Conservation (phyloP, 2,113 vertebrate genomes). For the Bujurquina vittata region DNA sequence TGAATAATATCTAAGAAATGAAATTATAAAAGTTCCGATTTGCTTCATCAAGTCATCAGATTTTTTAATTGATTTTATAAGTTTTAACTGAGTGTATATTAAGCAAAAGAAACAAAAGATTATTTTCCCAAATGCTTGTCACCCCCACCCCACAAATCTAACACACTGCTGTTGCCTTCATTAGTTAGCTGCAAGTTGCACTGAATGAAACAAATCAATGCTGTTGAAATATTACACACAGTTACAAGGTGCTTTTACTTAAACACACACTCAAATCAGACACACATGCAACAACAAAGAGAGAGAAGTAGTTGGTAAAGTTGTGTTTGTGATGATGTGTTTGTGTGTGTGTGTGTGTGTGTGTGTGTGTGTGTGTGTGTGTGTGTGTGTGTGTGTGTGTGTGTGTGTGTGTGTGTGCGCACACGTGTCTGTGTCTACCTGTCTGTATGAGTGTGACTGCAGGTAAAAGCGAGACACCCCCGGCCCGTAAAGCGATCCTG, state of each 20-base stretch:
- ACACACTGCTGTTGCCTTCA: neutral
- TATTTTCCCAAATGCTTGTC: accelerated
- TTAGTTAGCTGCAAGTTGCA: neutral
- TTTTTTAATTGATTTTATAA: neutral
- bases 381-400: neutral
- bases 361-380: conserved; percentile 20
- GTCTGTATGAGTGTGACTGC: conserved; percentile 48
- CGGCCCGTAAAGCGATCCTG: conserved; percentile 90
- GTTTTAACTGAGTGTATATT: neutral
- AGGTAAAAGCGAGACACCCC: conserved; percentile 79
- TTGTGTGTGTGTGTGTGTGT: conserved; percentile 22
- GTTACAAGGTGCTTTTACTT: neutral
- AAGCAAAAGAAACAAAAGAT: neutral
- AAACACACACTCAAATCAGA: neutral
- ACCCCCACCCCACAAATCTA: neutral
- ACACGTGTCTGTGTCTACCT: neutral
- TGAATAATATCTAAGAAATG: neutral
- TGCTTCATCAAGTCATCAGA: neutral
- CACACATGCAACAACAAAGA: neutral
- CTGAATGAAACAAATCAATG: neutral
- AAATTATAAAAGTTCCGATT: neutral
- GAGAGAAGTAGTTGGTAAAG: conserved; percentile 4
- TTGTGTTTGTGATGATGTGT: conserved; percentile 18
- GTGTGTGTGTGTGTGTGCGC: conserved; percentile 12
- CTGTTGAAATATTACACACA: neutral